These are phyloP conservation scores for Cheirogaleus major DNA, from an alignment of 2,797 vertebrate genomes.

Conservation along the genomic window DNA sequence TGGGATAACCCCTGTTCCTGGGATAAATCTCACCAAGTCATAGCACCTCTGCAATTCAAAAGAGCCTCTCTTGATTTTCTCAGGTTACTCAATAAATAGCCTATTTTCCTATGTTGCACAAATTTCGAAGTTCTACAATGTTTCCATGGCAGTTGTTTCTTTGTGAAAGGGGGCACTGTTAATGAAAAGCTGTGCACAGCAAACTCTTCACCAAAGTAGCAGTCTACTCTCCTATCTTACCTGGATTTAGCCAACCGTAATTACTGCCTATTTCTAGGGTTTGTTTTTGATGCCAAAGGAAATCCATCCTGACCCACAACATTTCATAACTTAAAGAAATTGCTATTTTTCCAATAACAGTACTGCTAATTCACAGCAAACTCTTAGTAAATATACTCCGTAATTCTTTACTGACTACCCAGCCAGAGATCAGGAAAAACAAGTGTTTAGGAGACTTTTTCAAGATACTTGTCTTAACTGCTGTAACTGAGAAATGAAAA, in stretches of 20 bases:
- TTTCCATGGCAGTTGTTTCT: background rate
- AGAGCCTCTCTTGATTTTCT: background rate
- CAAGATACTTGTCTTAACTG: background rate
- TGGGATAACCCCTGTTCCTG: background rate
- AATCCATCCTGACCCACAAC: background rate
- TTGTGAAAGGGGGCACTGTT: background rate
- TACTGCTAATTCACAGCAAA: background rate
- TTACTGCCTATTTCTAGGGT: background rate
- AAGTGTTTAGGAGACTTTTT: background rate
- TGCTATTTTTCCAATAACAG: background rate
- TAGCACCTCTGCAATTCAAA: background rate
- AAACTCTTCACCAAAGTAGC: background rate
- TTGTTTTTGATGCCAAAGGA: background rate
- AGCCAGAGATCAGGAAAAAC: background rate
- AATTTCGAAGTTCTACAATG: background rate
- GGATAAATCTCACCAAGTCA: background rate
- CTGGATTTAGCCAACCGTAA: background rate
- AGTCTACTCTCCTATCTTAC: background rate
- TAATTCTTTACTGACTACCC: background rate
- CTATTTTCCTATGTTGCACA: background rate
- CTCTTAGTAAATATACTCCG: background rate
- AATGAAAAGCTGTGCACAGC: background rate
- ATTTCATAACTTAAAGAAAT: background rate
- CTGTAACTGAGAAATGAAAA: background rate
- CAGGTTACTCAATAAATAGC: background rate